A percentile compares a stretch with the other conserved stretches of the same genome.
Conservation (phyloP, 2,797 vertebrate species). For the Octomys mimax region DNA sequence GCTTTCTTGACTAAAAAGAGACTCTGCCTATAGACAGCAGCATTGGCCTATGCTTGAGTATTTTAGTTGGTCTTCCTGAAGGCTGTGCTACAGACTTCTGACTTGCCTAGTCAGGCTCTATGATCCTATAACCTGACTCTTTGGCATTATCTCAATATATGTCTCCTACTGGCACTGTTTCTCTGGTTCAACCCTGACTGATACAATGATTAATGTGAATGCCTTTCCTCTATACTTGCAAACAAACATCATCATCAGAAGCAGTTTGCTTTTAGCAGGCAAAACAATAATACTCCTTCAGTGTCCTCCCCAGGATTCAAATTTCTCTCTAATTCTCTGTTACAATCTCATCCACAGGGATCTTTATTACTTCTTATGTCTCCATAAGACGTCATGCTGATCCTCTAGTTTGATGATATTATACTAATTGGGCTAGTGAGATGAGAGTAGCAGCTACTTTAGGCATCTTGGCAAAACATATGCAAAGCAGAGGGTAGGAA, state of each 20-base stretch:
- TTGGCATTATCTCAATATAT: neutral
- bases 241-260: conserved; percentile 51
- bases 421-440: conserved; percentile 30
- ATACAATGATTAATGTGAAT: conserved; percentile 29
- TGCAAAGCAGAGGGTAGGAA: conserved; percentile 24
- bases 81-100: neutral
- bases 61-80: neutral
- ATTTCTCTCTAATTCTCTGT: conserved; percentile 52
- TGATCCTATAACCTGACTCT: neutral
- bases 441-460: neutral
- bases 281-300: conserved; percentile 18
- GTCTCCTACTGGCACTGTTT: neutral
- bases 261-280: conserved; percentile 33
- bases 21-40: neutral
- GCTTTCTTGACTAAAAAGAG: neutral
- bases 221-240: neutral
- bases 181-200: neutral
- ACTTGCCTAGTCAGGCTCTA: neutral
- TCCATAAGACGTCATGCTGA: neutral
- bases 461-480: conserved; percentile 10
- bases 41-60: neutral
- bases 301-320: conserved; percentile 45
- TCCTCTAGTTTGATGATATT: conserved; percentile 45
- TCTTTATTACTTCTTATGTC: conserved; percentile 39
- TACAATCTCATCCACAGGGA: conserved; percentile 36